Evolutionary conservation across 2,113 vertebrate genomes (phyloP), one percentile per base, ranked within the genome.

Genomic region (Dascyllus trimaculatus): DNA sequence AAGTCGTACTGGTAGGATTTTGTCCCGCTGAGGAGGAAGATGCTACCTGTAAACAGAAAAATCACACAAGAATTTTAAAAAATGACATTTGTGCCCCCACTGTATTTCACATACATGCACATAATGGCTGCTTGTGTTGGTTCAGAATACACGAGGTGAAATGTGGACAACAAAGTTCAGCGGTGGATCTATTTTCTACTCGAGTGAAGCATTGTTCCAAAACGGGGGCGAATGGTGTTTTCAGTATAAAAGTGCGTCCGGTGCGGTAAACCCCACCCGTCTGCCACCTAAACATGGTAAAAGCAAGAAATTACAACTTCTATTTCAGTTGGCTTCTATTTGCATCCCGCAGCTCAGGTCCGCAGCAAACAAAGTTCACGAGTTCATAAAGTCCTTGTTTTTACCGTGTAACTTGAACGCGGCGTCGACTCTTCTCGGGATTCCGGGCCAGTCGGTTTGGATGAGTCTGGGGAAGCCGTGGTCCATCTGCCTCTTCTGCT

Each of bases 381-480:
- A 54, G 53, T 57, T 15, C 60, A 75, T 26, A 57, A 51, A 52
- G 11, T 26, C 45, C n/a, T 14, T 11, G 2, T 57, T 67, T 75
- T 87, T 87, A 80, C 75, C 87, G 3, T 78, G 61, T 22, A 78
- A 79, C 83, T 86, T 77, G 76, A 93, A 93, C 11, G 78, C 85
- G 78, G 75, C 74, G 7, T 93, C 75, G 22, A 92, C 71, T 56
- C 40, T 64, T 8, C 77, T 85, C 1, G 78, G 79, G 56, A 92
- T 74, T 43, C 75, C 78, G 43, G 78, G 80, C 84, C 84, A 94
- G 80, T 85, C 51, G 8, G 21, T 4, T 5, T 51, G 15, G 6
- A 81, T 90, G 57, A 81, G 51, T 84, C 90, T 91, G 29, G 93
- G 91, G 75, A 91, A 92, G 11, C 85, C 91, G 1, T 80, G 49